These are phyloP conservation scores for Nudaria mundana DNA, from an alignment of 2,888 invertebrate genomes.

Conservation along the genomic window DNA sequence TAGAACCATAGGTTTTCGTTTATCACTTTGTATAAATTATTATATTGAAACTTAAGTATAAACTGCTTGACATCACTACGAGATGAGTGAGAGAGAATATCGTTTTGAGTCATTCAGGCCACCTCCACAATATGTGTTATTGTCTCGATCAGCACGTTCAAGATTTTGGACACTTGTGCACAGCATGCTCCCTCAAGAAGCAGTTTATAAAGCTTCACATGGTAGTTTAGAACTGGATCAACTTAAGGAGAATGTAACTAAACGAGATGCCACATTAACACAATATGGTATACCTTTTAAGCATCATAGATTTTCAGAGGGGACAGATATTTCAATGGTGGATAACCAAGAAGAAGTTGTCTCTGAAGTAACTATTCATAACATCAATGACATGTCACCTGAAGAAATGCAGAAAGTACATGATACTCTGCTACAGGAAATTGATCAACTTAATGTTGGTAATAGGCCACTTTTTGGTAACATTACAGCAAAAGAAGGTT, in stretches of 20 bases:
- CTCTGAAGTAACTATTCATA: slow-evolving; percentile 3
- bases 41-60: too few species aligned
- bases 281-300: not conserved
- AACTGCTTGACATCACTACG: too few species aligned
- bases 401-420: slow-evolving; percentile 4
- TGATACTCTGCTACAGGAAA: slow-evolving; percentile 3
- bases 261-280: not conserved
- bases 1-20: too few species aligned
- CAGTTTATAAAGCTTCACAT: not conserved
- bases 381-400: not conserved
- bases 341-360: not conserved
- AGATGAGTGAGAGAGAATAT: too few species aligned
- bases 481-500: not conserved
- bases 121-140: not conserved
- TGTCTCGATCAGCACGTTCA: slow-evolving; percentile 2
- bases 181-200: not conserved
- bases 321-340: too few species aligned
- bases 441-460: slow-evolving; percentile 1
- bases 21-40: too few species aligned
- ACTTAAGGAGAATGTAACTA: not conserved
- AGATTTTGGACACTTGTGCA: slow-evolving; percentile 5
- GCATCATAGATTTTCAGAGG: too few species aligned
- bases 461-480: slow-evolving; percentile 2
- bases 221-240: not conserved
- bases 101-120: not conserved